Evolutionary conservation across 1,140 invertebrate species (phyloP), one percentile per base, ranked within the genome.

Genomic region (Forficula auricularia): DNA sequence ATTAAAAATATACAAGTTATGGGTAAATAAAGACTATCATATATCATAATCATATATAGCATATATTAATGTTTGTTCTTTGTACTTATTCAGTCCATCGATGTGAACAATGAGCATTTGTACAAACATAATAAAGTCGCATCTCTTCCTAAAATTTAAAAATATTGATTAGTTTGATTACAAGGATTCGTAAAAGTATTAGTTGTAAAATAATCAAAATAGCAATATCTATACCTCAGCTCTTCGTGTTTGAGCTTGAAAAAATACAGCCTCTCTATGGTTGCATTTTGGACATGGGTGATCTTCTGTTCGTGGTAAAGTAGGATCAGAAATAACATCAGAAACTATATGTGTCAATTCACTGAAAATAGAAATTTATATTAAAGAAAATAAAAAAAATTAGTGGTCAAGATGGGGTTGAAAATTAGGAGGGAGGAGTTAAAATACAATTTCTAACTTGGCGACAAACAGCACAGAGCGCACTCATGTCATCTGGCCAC

Each of bases 71-170:
- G n/a, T n/a, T 12, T 15, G 15, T 37, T 41, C 3, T 44, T 30
- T 18, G n/a, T 33, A 45, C 54, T 77, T 68, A 98, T 70, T 98
- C 95, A 45, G 94, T 98, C 94, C 94, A 98, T 52, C 91, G 71
- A 61, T 98, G 91, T 46, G 79, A 79, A 62, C 95, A 98, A 57
- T 86, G 83, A 20, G 72, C 68, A 61, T 85, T 87, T 1, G 89
- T 94, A 59, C 95, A 99, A 1, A 98, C 95, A 62, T 98, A 99
- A 63, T 99, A 99, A 15, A 99, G 71, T 66, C 90, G 77, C 95
- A 99, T 98, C 63, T 97, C 92, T 58, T 98, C 94, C 72, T 76
- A 52, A 34, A 65, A 60, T 44, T 38, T 38, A 38, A 43, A 44
- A 42, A 31, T 31, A 35, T 13, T 31, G 13, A 42, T 33, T 30